These are phyloP conservation scores for Antheraea yamamai DNA, from an alignment of 2,888 invertebrate species.

Conservation along the genomic window DNA sequence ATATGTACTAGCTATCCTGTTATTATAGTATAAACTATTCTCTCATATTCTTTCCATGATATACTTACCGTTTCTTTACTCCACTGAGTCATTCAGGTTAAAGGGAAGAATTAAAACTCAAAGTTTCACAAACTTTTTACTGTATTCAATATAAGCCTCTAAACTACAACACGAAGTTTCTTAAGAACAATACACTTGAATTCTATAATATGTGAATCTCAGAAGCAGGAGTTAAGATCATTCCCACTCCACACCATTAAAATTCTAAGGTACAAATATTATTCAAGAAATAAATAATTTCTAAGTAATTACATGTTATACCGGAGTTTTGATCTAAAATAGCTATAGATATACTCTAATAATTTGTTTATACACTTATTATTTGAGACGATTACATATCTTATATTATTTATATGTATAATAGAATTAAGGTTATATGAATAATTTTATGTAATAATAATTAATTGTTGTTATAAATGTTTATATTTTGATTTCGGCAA, in stretches of 20 bases:
- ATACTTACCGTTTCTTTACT: background rate
- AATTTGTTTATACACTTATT: background rate
- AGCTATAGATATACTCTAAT: constrained; percentile 6
- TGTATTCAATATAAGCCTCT: constrained; percentile 58
- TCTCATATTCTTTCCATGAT: background rate
- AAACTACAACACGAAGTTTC: constrained; percentile 58
- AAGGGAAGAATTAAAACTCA: background rate
- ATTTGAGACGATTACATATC: background rate
- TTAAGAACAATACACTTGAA: constrained; percentile 62
- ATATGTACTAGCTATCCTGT: too few relatives aligned
- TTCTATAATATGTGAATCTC: constrained; percentile 23
- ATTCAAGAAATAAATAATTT: background rate
- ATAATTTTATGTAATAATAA: too few relatives aligned
- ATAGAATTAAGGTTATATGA: background rate
- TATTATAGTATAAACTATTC: too few relatives aligned
- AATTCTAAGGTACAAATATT: background rate
- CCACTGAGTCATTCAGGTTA: background rate
- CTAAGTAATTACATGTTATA: constrained; percentile 20
- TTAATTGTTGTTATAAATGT: too few relatives aligned
- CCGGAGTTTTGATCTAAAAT: constrained; percentile 65
- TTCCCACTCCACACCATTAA: background rate
- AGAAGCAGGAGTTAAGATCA: background rate
- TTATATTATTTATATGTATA: background rate
- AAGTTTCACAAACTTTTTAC: constrained; percentile 46
- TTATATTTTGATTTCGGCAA: background rate